These are phyloP conservation scores for Amphipyra tragopoginis DNA, from an alignment of 2,888 invertebrate genomes.

Conservation along the genomic window DNA sequence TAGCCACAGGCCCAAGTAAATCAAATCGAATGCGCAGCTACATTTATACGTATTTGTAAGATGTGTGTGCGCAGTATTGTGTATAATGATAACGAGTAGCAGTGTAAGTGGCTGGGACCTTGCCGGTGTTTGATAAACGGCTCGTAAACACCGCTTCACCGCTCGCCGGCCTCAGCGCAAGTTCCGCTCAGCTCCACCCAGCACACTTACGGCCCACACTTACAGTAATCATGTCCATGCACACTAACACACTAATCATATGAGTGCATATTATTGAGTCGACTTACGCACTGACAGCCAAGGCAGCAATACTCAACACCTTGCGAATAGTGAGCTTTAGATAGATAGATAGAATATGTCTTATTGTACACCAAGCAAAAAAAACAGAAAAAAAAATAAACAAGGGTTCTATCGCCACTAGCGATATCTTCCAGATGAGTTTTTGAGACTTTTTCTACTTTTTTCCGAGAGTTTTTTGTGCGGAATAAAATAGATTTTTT, in stretches of 20 bases:
- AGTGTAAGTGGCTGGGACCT: slow-evolving; percentile 61
- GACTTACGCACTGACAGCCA: neutral
- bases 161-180: slow-evolving; percentile 60
- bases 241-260: slow-evolving; percentile 10
- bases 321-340: no score
- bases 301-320: neutral
- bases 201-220: slow-evolving; percentile 2
- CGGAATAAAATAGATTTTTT: no score
- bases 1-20: neutral
- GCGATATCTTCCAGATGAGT: no score
- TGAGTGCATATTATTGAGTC: neutral
- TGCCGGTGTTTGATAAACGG: slow-evolving; percentile 70
- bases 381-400: no score
- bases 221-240: slow-evolving; percentile 17
- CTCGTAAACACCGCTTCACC: slow-evolving; percentile 54
- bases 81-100: slow-evolving; percentile 31
- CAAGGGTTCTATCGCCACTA: no score
- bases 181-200: slow-evolving; percentile 55
- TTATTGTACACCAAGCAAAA: no score
- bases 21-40: neutral
- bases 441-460: no score
- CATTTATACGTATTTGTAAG: neutral
- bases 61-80: neutral
- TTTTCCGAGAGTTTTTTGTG: no score
- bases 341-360: no score